Evolutionary conservation across 2,797 vertebrate species (phyloP).

Genomic region (Helarctos malayanus): DNA sequence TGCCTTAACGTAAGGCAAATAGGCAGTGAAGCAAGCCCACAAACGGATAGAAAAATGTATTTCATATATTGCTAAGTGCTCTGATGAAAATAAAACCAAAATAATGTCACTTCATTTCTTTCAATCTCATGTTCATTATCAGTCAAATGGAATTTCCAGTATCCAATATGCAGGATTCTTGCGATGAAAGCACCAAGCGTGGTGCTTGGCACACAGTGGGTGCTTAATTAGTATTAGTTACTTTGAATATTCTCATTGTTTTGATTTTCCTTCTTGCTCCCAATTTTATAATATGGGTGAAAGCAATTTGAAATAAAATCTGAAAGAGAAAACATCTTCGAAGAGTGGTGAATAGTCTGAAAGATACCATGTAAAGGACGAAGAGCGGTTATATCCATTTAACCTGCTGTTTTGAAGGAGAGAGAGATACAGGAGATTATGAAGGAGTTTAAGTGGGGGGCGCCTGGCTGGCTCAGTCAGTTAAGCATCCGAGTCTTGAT

Average conservation of each 20-base stretch:
- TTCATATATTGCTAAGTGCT: background rate
- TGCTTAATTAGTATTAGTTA: background rate
- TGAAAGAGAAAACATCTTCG: background rate
- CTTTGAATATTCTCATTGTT: background rate
- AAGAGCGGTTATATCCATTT: background rate
- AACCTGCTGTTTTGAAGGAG: background rate
- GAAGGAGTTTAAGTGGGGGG: background rate
- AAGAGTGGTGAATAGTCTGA: background rate
- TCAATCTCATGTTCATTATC: background rate
- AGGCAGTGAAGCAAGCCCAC: background rate
- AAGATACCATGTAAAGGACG: background rate
- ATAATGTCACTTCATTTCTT: background rate
- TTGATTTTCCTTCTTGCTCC: background rate
- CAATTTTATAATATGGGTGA: background rate
- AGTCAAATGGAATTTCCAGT: background rate
- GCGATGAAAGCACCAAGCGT: background rate
- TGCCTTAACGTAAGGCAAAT: background rate
- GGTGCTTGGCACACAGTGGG: background rate
- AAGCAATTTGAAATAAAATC: background rate
- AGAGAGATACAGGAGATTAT: background rate
- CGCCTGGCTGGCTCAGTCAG: background rate
- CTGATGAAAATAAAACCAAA: background rate
- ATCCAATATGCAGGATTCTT: background rate
- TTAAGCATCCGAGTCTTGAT: background rate
- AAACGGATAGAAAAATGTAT: background rate